phyloP scores from a whole-genome alignment of 1,140 invertebrate genomes.

The Drosophila cardini region DNA sequence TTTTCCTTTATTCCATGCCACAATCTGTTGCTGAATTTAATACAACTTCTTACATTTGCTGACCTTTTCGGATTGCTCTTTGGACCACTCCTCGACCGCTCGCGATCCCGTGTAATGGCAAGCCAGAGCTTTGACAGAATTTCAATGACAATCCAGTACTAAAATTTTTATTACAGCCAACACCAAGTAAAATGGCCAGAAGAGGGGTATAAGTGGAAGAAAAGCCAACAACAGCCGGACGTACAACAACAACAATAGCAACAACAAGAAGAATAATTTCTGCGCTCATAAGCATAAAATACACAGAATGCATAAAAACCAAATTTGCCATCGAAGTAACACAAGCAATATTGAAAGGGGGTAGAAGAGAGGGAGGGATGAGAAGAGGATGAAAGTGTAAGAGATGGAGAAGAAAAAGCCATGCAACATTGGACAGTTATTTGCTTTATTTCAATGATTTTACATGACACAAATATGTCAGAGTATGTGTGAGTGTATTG shows the following conservation, averaged over 20 bases:
- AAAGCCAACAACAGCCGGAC: constrained; percentile 44
- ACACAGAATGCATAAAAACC: constrained; percentile 47
- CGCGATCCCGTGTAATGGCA: constrained; percentile 2
- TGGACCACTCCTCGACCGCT: neutral
- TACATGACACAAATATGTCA: constrained; percentile 70
- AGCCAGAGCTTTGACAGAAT: constrained; percentile 32
- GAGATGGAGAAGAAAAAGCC: neutral
- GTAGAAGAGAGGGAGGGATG: neutral
- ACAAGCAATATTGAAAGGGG: neutral
- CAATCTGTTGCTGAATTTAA: constrained; percentile 18
- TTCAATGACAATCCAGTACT: constrained; percentile 47
- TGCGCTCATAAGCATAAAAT: constrained; percentile 74
- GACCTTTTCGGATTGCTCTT: constrained; percentile 32
- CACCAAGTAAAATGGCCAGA: neutral
- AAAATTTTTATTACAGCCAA: constrained; percentile 49
- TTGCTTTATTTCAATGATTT: constrained; percentile 81
- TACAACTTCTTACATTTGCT: constrained; percentile 23
- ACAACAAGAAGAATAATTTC: constrained; percentile 55
- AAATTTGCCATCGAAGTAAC: constrained; percentile 15
- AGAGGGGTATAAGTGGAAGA: constrained; percentile 15
- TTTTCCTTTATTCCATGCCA: neutral
- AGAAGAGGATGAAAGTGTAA: neutral
- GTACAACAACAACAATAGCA: constrained; percentile 47
- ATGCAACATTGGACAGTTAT: constrained; percentile 66
- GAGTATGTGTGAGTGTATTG: constrained; percentile 64